Evolutionary conservation across 2,113 vertebrate species (phyloP).

Genomic region (Sapayoa aenigma): DNA sequence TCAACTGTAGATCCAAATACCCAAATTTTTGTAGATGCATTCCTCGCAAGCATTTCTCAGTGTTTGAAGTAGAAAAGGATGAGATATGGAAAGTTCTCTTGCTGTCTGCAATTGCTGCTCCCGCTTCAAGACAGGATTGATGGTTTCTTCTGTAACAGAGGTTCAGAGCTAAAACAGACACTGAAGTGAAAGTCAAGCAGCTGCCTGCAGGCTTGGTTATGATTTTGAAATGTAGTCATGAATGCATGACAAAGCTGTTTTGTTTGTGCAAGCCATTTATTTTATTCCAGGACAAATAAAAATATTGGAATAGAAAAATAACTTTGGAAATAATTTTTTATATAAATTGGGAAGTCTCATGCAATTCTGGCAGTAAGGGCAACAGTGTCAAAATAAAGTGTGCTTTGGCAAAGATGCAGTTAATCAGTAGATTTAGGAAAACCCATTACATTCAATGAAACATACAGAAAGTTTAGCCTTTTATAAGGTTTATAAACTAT

Average conservation of each 20-base stretch:
- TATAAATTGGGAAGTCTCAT: neutral
- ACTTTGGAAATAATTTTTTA: neutral
- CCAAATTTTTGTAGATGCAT: neutral
- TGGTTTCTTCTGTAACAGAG: neutral
- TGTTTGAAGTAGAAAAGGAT: neutral
- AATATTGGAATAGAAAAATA: neutral
- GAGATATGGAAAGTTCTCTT: neutral
- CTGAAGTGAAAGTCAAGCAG: neutral
- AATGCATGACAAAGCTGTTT: neutral
- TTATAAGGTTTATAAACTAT: neutral
- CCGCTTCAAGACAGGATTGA: neutral
- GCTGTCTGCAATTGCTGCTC: neutral
- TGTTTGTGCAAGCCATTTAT: neutral
- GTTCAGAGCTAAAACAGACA: neutral
- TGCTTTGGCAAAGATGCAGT: neutral
- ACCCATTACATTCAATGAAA: neutral
- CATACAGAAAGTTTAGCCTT: neutral
- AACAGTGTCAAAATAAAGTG: neutral
- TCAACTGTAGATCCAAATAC: neutral
- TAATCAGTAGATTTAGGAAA: neutral
- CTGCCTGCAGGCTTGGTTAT: neutral
- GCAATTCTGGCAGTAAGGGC: neutral
- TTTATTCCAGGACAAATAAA: neutral
- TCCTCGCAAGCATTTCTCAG: neutral
- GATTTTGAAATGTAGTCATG: neutral